Evolutionary conservation across 30 jellyfish, hydroid and myxozoan genomes (phyloP).

Genomic region (Cassiopea xamachana): DNA sequence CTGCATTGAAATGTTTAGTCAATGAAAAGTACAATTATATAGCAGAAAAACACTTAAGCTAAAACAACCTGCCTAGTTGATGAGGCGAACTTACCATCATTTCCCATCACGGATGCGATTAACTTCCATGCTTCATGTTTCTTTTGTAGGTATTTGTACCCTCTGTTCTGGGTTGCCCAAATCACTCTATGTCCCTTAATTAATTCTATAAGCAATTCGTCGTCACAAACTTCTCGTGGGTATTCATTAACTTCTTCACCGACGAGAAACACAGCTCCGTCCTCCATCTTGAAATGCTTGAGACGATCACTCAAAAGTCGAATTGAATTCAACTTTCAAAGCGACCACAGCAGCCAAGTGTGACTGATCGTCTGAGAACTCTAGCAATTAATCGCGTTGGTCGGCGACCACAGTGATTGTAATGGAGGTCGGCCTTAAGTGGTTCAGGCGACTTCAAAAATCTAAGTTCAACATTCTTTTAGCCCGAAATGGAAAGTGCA

Average conservation of each 20-base stretch:
- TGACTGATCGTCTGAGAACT: not conserved
- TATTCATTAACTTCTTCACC: not conserved
- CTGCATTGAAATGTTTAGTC: not conserved
- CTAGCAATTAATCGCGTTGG: not conserved
- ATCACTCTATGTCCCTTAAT: slow-evolving; percentile 5
- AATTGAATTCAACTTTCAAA: slow-evolving; percentile 17
- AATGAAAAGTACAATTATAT: not conserved
- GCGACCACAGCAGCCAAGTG: slow-evolving; percentile 1
- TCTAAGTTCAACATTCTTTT: no score
- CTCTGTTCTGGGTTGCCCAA: slow-evolving; percentile 40
- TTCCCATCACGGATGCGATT: slow-evolving; percentile 24
- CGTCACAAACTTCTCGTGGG: slow-evolving; percentile 15
- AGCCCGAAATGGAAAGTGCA: no score
- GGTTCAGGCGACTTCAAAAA: no score
- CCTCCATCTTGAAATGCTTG: not conserved
- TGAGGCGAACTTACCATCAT: slow-evolving; percentile 4
- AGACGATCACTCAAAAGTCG: slow-evolving; percentile 13
- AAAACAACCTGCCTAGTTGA: not conserved
- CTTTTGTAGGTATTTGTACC: slow-evolving; percentile 41
- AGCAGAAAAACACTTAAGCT: not conserved
- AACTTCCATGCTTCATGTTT: slow-evolving; percentile 26
- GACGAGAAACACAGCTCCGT: not conserved
- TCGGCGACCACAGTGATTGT: not conserved
- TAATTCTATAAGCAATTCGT: slow-evolving; percentile 13
- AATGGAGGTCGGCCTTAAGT: slow-evolving; percentile 1